These are phyloP conservation scores for Sphenodon punctatus DNA, from an alignment of 2,797 vertebrate species.

Conservation along the genomic window DNA sequence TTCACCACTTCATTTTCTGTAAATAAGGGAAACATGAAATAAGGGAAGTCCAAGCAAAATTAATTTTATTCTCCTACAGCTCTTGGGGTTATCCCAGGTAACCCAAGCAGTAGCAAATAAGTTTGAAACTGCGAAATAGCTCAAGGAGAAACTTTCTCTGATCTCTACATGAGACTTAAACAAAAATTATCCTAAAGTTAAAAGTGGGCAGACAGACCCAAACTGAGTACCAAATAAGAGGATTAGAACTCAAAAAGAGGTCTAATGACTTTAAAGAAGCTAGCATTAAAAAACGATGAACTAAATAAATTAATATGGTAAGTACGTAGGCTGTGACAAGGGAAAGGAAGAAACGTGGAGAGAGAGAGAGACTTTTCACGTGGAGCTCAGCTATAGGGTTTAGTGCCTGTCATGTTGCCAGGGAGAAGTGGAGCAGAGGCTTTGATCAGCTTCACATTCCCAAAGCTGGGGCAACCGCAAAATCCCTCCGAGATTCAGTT, in stretches of 20 bases:
- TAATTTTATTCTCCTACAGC: too few relatives aligned
- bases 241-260: conserved; percentile 46
- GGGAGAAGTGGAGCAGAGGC: conserved; percentile 15
- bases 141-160: conserved; percentile 49
- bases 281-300: conserved; percentile 58
- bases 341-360: neutral
- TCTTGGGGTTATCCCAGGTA: neutral
- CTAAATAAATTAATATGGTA: conserved; percentile 52
- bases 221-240: conserved; percentile 64
- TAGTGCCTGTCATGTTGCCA: conserved; percentile 53
- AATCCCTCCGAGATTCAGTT: conserved; percentile 39
- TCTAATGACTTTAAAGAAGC: conserved; percentile 46
- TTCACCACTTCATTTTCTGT: neutral
- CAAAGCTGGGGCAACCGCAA: neutral
- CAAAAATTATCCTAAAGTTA: conserved; percentile 1
- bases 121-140: conserved; percentile 41
- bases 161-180: conserved; percentile 39
- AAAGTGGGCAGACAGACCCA: conserved; percentile 28
- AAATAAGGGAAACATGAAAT: neutral
- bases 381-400: conserved; percentile 20
- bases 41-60: neutral
- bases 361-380: neutral
- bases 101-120: neutral
- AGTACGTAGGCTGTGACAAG: conserved; percentile 41
- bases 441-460: conserved; percentile 41